Evolutionary conservation across 2,888 invertebrate genomes (phyloP).

Genomic region (Chesias legatella): DNA sequence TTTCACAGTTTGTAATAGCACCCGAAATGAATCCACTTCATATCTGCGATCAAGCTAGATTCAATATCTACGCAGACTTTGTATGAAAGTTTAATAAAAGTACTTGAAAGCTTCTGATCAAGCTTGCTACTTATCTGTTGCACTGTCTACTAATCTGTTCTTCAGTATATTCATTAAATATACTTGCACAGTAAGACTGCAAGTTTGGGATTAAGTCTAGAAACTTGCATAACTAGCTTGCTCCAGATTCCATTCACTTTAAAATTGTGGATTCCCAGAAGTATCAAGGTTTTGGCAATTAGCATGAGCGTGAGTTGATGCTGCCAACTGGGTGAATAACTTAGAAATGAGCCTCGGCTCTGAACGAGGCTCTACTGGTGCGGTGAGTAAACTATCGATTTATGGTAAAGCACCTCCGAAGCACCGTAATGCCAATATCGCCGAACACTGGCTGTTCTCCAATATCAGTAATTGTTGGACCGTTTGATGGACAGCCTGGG

Average conservation of each 20-base stretch:
- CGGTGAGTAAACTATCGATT: conserved; percentile 40
- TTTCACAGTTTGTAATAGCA: background rate
- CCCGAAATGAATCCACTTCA: background rate
- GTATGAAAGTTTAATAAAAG: no score
- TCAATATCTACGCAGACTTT: no score
- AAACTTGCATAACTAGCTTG: background rate
- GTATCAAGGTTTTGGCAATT: conserved; percentile 17
- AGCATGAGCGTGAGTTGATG: conserved; percentile 5
- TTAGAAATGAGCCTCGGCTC: conserved; percentile 1
- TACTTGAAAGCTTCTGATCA: no score
- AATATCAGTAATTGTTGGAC: conserved; percentile 1
- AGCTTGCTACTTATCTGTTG: no score
- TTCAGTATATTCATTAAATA: no score
- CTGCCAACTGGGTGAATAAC: conserved; percentile 17
- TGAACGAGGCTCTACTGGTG: no score
- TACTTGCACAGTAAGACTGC: no score
- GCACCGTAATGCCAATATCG: conserved; percentile 27
- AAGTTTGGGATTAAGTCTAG: no score
- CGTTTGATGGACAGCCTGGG: conserved; percentile 3
- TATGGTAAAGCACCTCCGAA: conserved; percentile 35
- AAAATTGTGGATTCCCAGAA: conserved; percentile 1
- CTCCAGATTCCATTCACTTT: no score
- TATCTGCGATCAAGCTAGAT: background rate
- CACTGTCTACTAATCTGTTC: no score
- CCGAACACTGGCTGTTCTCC: background rate